Evolutionary conservation across 2,113 vertebrate genomes (phyloP), one percentile per base, ranked within the genome.

Genomic region (Saguinus midas): DNA sequence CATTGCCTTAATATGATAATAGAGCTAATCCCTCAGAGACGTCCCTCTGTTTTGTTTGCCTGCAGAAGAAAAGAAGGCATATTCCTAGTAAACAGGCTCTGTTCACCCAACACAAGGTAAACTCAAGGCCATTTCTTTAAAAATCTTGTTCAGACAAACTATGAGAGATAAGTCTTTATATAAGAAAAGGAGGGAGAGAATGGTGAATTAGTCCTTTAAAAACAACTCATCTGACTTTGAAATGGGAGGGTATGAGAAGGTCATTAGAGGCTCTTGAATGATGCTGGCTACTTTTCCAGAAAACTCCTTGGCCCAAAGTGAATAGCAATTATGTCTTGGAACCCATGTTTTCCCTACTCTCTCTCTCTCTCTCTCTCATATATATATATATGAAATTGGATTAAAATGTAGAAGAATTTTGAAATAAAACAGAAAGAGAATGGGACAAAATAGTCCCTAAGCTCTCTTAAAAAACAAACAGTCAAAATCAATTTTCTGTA

Each of bases 371-470:
- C 37, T 40, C 37, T 40, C 37, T n/a, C n/a, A 40, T 52, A 52
- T 87, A 4, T 87, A 18, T 58, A 9, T 43, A 52, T 75, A 35
- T 81, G 81, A 64, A 72, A 78, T 40, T 52, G 27, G 8, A 58
- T 88, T 70, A 29, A 87, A 85, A 84, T 58, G 23, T 48, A 25
- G 48, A 57, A 92, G 43, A 87, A 45, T 75, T 92, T 48, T 91
- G 68, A 76, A 94, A 70, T 87, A 23, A 93, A 93, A 29, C 9
- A 76, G 81, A 86, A 94, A 87, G 57, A 83, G 73, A 66, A 94
- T 25, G 20, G 25, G 48, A 87, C 86, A 78, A 91, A 91, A 82
- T 50, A 87, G 27, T 70, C 11, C 25, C 55, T 66, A 55, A 88
- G 50, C 25, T 13, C 78, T 78, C 29, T 85, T 78, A 52, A 84